These are phyloP conservation scores for Ceuthmochares aereus DNA, from an alignment of 2,113 vertebrate species.

Conservation along the genomic window DNA sequence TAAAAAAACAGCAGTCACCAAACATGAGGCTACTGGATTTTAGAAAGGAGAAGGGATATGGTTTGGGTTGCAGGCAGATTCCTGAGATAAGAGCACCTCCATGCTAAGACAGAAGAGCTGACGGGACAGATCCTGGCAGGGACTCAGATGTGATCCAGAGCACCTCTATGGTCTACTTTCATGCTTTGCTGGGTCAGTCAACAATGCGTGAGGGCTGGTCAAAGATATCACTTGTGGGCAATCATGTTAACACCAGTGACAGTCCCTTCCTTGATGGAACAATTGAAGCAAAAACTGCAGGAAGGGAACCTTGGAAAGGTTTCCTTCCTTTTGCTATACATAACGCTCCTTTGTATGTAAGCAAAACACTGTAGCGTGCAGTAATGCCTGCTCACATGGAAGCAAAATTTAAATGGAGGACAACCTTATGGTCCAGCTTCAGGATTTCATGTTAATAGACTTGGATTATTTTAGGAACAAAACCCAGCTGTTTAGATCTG, in stretches of 20 bases:
- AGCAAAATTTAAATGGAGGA: neutral
- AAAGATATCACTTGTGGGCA: neutral
- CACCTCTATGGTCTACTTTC: neutral
- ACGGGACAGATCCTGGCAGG: neutral
- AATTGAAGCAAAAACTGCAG: neutral
- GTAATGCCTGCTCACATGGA: neutral
- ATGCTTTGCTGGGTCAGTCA: neutral
- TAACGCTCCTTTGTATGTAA: neutral
- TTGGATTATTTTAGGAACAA: neutral
- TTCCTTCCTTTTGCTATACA: neutral
- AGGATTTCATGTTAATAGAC: neutral
- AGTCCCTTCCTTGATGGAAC: constrained; percentile 1
- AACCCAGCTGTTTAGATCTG: neutral
- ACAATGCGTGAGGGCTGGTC: neutral
- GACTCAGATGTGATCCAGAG: neutral
- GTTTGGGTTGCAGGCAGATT: neutral
- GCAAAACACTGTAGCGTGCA: neutral
- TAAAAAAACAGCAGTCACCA: neutral
- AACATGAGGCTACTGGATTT: neutral
- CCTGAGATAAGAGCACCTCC: neutral
- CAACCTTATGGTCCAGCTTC: neutral
- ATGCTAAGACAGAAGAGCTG: neutral
- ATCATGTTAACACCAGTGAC: neutral
- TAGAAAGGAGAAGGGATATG: neutral
- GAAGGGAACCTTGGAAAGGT: constrained; percentile 16